Percentiles rank a stretch among this genome's conserved stretches.
These are phyloP conservation scores for Pseudopleuronectes americanus DNA, from an alignment of 2,797 vertebrate genomes.

Conservation along the genomic window DNA sequence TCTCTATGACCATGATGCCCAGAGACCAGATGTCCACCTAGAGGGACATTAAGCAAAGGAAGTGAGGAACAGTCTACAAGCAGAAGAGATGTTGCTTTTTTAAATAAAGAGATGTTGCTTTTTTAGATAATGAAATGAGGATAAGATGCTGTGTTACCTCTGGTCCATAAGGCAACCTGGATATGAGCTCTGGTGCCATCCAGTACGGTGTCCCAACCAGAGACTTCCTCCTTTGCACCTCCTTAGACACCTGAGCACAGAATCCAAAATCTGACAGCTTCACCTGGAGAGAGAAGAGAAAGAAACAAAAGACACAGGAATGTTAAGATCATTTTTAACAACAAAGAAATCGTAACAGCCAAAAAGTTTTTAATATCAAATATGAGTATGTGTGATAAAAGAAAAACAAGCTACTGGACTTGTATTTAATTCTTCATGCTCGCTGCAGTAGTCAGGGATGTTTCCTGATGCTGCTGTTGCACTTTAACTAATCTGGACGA, in stretches of 20 bases:
- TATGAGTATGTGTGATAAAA: no score
- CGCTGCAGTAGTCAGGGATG: no score
- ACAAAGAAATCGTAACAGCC: no score
- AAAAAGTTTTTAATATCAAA: no score
- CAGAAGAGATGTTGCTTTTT: neutral
- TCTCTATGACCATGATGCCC: slow-evolving; percentile 98
- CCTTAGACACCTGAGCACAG: slow-evolving; percentile 96
- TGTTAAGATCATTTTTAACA: neutral
- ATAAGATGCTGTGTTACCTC: slow-evolving; percentile 80
- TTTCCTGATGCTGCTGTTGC: no score
- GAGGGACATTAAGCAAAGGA: neutral
- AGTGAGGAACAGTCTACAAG: neutral
- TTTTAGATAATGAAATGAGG: neutral
- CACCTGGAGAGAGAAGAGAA: slow-evolving; percentile 79
- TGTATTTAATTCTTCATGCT: no score
- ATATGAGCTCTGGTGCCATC: slow-evolving; percentile 98
- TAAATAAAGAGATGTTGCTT: neutral
- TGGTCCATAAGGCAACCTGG: slow-evolving; percentile 93
- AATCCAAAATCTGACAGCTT: slow-evolving; percentile 98
- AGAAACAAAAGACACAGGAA: neutral
- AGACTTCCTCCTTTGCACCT: slow-evolving; percentile 94
- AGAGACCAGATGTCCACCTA: slow-evolving; percentile 98
- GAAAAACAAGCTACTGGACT: no score
- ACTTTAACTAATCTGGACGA: no score
- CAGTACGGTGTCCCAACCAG: slow-evolving; percentile 96